Base-by-base conservation (phyloP, 2,113 vertebrate genomes). In the Shinisaurus crocodilurus region DNA sequence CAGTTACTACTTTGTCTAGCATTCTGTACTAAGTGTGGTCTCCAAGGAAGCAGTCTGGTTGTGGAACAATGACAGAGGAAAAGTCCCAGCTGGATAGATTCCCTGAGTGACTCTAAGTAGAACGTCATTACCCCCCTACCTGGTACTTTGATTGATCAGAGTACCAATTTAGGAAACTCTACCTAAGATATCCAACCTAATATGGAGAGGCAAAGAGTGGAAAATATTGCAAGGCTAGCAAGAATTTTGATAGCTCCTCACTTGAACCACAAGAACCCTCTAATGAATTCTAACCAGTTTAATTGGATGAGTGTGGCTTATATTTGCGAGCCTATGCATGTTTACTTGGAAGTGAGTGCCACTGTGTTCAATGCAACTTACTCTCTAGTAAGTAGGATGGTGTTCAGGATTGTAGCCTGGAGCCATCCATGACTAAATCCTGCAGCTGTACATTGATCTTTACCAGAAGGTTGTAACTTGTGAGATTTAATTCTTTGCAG, bases 131-230 rank as follows among this genome's bases (percentile, higher is more conserved):
- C 92, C 83, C 86, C 92, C 79, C 85, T 94, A 91, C 89, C 32
- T 82, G 87, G 85, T 69, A 74, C 65, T 92, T 87, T 93, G 93
- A 95, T 91, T 96, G 96, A 95, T 91, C 88, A 91, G 43, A 89
- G 65, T 63, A 88, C 84, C 60, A 89, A 85, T 92, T 93, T 94
- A 93, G 92, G 94, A 90, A 92, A 86, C 92, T 95, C 94, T 89
- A 43, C 94, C 92, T 91, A 92, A 92, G 90, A 87, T 96, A 95
- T 92, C 89, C 3, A 91, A 34, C 96, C 96, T 96, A 95, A 95
- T 96, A 97, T 83, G 94, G 97, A 94, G 92, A 96, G 92, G 90
- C 83, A 87, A 85, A 90, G 72, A 70, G 89, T 20, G 2, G 90
- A 87, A 88, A 40, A 86, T 40, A 43, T 72, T 87, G 37, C 45